A percentile compares a stretch with the other conserved stretches of the same genome.
Conservation (phyloP, 2,888 invertebrate species). For the Oxyscelio sp. region DNA sequence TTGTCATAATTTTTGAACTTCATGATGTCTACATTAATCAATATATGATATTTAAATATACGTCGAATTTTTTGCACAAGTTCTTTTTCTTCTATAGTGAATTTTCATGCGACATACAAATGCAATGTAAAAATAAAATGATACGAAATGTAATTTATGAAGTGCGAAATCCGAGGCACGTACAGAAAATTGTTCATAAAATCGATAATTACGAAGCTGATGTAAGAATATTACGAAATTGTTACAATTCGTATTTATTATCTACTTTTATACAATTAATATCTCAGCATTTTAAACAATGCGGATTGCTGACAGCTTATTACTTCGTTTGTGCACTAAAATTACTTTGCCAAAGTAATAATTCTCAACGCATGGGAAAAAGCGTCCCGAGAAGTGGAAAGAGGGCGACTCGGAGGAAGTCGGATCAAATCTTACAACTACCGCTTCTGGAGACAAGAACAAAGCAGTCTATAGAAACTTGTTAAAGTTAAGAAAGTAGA, state of each 20-base stretch:
- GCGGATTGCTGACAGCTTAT: conserved; percentile 18
- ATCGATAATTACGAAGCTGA: conserved; percentile 20
- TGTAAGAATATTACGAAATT: conserved; percentile 24
- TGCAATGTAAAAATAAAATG: conserved; percentile 17
- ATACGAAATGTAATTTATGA: conserved; percentile 18
- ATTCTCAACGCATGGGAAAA: conserved; percentile 19
- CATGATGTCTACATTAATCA: conserved; percentile 8
- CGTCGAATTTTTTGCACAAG: conserved; percentile 22
- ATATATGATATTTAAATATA: conserved; percentile 29
- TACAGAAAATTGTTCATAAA: conserved; percentile 25
- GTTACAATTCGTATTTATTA: conserved; percentile 33
- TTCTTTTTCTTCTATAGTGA: conserved; percentile 2
- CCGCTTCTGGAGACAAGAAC: conserved; percentile 32
- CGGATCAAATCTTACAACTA: conserved; percentile 34
- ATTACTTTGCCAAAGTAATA: conserved; percentile 43
- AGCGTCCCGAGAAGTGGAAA: conserved; percentile 1
- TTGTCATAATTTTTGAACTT: conserved; percentile 38
- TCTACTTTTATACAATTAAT: conserved; percentile 27
- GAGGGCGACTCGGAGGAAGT: neutral
- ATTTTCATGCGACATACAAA: neutral
- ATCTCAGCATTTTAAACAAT: conserved; percentile 12
- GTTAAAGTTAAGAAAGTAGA: conserved; percentile 35
- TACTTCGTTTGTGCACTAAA: conserved; percentile 10
- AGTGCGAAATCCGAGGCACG: conserved; percentile 11
- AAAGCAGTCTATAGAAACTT: conserved; percentile 37